Evolutionary conservation across 2,888 invertebrate genomes (phyloP).

Genomic region (Tanytarsus gracilentus): DNA sequence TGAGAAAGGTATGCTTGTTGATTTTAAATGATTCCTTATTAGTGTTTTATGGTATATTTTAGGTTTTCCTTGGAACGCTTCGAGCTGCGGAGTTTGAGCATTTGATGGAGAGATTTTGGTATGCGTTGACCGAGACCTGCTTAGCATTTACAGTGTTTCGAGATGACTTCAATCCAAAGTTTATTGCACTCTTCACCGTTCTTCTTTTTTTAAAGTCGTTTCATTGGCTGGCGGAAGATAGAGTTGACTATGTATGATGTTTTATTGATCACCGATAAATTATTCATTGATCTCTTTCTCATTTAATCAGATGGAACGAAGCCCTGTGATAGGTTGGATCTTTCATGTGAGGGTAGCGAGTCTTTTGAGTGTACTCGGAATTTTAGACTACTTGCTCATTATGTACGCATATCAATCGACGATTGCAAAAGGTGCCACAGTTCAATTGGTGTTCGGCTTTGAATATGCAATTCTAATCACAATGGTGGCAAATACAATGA

Average conservation of each 20-base stretch:
- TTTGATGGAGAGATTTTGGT: constrained; percentile 96
- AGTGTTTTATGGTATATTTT: background rate
- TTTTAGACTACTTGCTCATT: constrained; percentile 81
- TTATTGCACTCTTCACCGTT: constrained; percentile 94
- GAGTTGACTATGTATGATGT: constrained; percentile 90
- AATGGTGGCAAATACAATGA: constrained; percentile 81
- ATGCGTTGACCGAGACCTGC: constrained; percentile 99
- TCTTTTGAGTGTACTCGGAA: constrained; percentile 69
- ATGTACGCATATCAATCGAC: constrained; percentile 91
- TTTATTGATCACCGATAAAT: constrained; percentile 17
- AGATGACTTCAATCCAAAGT: constrained; percentile 97
- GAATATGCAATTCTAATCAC: constrained; percentile 96
- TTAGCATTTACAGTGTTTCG: constrained; percentile 97
- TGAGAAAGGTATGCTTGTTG: constrained; percentile 59
- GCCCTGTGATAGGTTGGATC: constrained; percentile 89
- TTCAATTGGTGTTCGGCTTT: constrained; percentile 98
- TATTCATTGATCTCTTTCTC: constrained; percentile 12
- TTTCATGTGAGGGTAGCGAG: constrained; percentile 89
- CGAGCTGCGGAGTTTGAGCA: constrained; percentile 97
- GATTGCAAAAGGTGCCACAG: constrained; percentile 86
- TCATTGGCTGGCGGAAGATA: constrained; percentile 98
- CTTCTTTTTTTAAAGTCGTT: constrained; percentile 95
- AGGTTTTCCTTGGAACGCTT: constrained; percentile 85
- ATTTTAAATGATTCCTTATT: background rate
- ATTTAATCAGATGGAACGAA: constrained; percentile 84